Base-by-base conservation (phyloP, 2,797 vertebrate genomes). In the Microtus californicus region DNA sequence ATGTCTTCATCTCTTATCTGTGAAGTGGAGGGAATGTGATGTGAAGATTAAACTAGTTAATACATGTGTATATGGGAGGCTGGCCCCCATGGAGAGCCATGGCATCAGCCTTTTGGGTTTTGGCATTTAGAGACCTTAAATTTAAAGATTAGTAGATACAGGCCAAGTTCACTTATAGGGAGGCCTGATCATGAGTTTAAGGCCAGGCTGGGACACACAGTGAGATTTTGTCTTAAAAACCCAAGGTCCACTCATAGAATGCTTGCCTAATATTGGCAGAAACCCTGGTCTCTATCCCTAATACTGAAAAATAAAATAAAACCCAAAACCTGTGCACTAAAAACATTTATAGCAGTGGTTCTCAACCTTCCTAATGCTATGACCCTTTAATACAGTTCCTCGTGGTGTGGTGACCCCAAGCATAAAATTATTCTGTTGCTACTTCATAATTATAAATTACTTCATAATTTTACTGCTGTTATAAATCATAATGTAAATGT, bases 41-140 rank as follows among this genome's bases (percentile, higher is more conserved):
- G 15, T 2, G 19, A 65, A 34, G 56, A 48, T 43, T 37, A 34
- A 61, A 17, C 4, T 4, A 40, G 65, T 23, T n/a, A 71, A 15
- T 45, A 23, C 11, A 0, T 0, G 1, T 9, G 13, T 19, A 1
- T 13, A 45, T 31, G 7, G 14, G 29, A 67, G 31, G 17, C 73
- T n/a, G 79, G 34, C 27, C 4, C 7, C 1, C 31, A 54, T 19
- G 1, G 17, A 76, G 25, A 71, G 34, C 29, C 61, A 29, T 17
- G 2, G 13, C 5, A 3, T 59, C 43, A n/a, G 27, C 71, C 12
- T 0, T 67, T 87, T 15, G 14, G 45, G 29, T 67, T 14, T 74
- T 59, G n/a, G 0, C 34, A 25, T n/a, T 45, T 65, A 74, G 51
- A 74, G 56, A 23, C 40, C 59, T 61, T 67, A 21, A 37, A 23